A percentile compares a stretch with the other conserved stretches of the same genome.
phyloP scores from a whole-genome alignment of 2,888 invertebrate species.

The Nineta flava region DNA sequence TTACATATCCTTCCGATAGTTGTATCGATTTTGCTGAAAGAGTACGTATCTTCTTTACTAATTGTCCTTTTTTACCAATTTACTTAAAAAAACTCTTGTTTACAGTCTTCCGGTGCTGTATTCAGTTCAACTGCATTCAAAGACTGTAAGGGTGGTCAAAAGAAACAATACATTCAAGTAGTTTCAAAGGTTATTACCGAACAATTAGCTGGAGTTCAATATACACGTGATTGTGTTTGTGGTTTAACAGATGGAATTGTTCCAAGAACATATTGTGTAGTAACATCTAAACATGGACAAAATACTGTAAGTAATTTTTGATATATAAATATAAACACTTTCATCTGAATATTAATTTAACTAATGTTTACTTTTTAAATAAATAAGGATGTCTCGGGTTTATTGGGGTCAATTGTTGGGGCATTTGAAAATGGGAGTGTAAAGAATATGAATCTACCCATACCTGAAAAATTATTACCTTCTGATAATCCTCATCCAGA shows the following conservation, averaged over 20 bases:
- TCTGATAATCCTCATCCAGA: no score
- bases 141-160: slow-evolving; percentile 34
- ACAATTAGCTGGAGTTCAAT: slow-evolving; percentile 24
- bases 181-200: slow-evolving; percentile 31
- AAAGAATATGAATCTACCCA: no score
- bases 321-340: no score
- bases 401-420: no score
- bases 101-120: slow-evolving; percentile 32
- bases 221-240: slow-evolving; percentile 29
- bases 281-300: background rate
- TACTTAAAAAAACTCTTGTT: background rate
- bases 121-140: slow-evolving; percentile 46
- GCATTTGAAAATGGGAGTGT: no score
- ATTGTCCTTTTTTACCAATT: background rate
- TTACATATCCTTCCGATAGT: slow-evolving; percentile 37
- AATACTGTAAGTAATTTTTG: background rate
- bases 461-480: no score
- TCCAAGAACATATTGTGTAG: slow-evolving; percentile 1
- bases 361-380: no score
- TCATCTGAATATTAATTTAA: no score
- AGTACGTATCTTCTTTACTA: slow-evolving; percentile 37
- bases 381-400: no score
- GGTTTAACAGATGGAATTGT: background rate
- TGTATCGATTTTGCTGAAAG: slow-evolving; percentile 50
- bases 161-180: slow-evolving; percentile 42